A percentile compares a stretch with the other conserved stretches of the same genome.
phyloP scores from a whole-genome alignment of 2,888 invertebrate species.

The Pyrochroa serraticornis region DNA sequence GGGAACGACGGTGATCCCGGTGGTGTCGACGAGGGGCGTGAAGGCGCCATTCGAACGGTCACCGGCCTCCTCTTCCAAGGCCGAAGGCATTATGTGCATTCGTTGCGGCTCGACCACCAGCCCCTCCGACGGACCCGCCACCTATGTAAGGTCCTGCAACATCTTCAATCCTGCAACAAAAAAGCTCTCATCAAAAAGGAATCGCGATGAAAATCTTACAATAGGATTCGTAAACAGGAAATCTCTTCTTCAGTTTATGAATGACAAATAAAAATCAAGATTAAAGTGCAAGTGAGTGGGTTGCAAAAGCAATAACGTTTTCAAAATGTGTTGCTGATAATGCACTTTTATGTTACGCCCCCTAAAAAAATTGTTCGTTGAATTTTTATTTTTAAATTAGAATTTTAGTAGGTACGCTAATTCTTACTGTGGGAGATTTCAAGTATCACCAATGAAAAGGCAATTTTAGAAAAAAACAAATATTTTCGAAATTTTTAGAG shows the following conservation, averaged over 20 bases:
- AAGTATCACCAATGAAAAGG: too few species aligned
- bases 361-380: too few species aligned
- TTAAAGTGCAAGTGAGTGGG: too few species aligned
- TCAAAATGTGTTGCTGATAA: too few species aligned
- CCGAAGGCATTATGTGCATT: conserved; percentile 53
- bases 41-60: conserved; percentile 71
- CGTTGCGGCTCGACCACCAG: conserved; percentile 34
- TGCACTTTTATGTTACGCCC: too few species aligned
- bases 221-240: background rate
- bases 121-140: conserved; percentile 40
- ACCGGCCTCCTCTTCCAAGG: conserved; percentile 54
- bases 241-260: background rate
- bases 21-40: conserved; percentile 81
- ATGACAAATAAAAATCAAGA: too few species aligned
- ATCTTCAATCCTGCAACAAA: conserved; percentile 49
- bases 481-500: too few species aligned
- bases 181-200: background rate
- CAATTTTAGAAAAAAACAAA: too few species aligned
- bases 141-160: conserved; percentile 56
- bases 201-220: background rate
- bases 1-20: conserved; percentile 74
- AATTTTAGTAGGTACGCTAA: too few species aligned
- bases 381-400: too few species aligned
- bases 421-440: too few species aligned
- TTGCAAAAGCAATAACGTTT: too few species aligned